Evolutionary conservation across 2,888 invertebrate genomes (phyloP), one percentile per base, ranked within the genome.

Genomic region (Pandemis cinnamomeana): DNA sequence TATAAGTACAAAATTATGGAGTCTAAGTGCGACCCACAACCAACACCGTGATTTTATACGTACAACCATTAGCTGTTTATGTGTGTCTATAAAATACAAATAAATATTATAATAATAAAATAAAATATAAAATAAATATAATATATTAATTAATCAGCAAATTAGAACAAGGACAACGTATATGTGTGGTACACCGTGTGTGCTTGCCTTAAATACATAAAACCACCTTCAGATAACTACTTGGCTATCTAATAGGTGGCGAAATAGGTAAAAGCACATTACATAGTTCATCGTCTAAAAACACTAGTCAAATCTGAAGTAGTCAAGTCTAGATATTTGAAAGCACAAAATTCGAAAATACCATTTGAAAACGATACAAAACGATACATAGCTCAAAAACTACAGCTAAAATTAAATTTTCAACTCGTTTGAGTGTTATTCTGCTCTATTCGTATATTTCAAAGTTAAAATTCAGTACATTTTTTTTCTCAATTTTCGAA

Each of bases 11-110:
- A 44, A 44, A 62, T 61, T 62, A 77, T 76, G 78, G 58, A 72
- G 71, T 69, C 67, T 78, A 61, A 79, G 70, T 75, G 61, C 73
- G 75, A 68, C 72, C 75, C 76, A 78, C 72, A 77, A 72, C 66
- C 67, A 61, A 62, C 68, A 64, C 63, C 64, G 42, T 76, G 53
- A 48, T 15, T 13, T 61, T 63, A 73, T 82, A 82, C 82, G 79
- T 82, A 82, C 80, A 78, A 76, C 51, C 41, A 62, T 70, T 72
- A 79, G 79, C 69, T 76, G 77, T 72, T 72, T 79, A 77, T 75
- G 69, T 79, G 76, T 53, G 53, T 81, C 80, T 81, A 81, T 63
- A 80, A 80, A 78, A 67, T 76, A 72, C 74, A 78, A 64, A 76
- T 75, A 72, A 72, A 76, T 66, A 75, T 61, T 58, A 63, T 53